Conservation (phyloP, 2,113 vertebrate species). For the Alces alces region DNA sequence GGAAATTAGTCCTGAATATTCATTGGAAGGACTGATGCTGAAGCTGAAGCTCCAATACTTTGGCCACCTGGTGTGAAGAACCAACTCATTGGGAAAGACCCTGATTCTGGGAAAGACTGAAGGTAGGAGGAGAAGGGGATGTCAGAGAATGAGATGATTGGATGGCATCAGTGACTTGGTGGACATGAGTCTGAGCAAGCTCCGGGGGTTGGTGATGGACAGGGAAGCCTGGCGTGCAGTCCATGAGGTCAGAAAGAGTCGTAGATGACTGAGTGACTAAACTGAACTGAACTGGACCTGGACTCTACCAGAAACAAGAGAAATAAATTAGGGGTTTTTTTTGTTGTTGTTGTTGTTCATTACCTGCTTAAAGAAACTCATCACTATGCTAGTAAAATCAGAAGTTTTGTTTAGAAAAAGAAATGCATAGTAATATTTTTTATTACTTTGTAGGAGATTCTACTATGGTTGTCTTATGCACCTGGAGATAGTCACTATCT, state of each 20-base stretch:
- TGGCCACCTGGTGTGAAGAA: background rate
- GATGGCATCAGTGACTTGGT: background rate
- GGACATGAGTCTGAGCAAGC: background rate
- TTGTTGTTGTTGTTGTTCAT: background rate
- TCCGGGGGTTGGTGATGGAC: background rate
- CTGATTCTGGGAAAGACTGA: background rate
- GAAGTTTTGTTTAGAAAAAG: background rate
- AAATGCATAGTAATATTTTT: background rate
- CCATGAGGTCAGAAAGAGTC: background rate
- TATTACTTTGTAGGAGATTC: background rate
- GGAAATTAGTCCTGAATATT: background rate
- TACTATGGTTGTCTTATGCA: too few relatives aligned
- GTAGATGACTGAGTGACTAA: background rate
- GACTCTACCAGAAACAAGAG: background rate
- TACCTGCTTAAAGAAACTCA: background rate
- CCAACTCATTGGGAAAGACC: background rate
- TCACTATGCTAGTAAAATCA: background rate
- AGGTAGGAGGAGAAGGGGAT: background rate
- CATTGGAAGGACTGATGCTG: background rate
- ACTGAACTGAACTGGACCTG: background rate
- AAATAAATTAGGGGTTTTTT: background rate
- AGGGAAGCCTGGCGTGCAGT: background rate
- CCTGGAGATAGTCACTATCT: background rate
- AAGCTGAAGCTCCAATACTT: background rate
- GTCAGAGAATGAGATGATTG: background rate